Conservation (phyloP, 1,140 invertebrate genomes). For the Neomicropteryx cornuta region DNA sequence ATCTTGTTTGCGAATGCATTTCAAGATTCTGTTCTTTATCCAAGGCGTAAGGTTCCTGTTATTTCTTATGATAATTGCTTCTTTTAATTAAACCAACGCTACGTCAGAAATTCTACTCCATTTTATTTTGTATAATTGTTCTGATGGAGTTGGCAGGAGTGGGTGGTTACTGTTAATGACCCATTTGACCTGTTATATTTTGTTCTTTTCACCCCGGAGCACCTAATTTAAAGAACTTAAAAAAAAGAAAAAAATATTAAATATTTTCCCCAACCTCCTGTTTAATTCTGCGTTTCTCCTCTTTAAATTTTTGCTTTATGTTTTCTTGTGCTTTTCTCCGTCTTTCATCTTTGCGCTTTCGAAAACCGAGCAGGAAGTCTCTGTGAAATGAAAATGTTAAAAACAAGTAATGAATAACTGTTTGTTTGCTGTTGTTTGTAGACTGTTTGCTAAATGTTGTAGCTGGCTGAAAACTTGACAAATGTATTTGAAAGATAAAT, state of each 20-base stretch:
- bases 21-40: too few species aligned
- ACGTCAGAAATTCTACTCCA: too few species aligned
- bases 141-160: too few species aligned
- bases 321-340: slow-evolving; percentile 58
- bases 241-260: not conserved
- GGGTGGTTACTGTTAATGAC: not conserved
- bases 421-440: too few species aligned
- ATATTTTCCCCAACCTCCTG: slow-evolving; percentile 42
- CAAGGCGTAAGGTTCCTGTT: too few species aligned
- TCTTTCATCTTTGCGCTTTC: slow-evolving; percentile 60
- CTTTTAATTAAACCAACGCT: too few species aligned
- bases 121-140: too few species aligned
- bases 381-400: slow-evolving; percentile 20
- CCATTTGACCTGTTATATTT: not conserved
- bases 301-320: slow-evolving; percentile 55
- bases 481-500: too few species aligned
- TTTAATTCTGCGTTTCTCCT: slow-evolving; percentile 61
- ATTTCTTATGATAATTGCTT: too few species aligned
- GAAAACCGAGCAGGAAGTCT: slow-evolving; percentile 67
- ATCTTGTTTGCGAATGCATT: too few species aligned
- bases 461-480: too few species aligned
- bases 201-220: not conserved
- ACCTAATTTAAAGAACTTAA: not conserved
- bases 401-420: slow-evolving; percentile 3
- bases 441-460: too few species aligned